Evolutionary conservation across 35 echinoderm and acorn worm genomes (phyloP).

Genomic region (Nesometra sesokonis): DNA sequence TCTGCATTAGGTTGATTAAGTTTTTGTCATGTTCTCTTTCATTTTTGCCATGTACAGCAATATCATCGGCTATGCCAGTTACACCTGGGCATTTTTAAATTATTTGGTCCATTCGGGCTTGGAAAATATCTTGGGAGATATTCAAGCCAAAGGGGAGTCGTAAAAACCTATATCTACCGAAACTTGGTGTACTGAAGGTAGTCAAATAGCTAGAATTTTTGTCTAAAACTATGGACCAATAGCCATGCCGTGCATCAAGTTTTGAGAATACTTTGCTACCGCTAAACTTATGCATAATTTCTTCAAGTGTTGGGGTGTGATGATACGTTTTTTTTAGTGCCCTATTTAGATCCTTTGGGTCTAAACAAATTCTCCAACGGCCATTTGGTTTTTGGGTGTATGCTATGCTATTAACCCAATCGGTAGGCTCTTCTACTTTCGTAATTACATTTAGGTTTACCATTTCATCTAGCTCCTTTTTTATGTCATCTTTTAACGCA

Average conservation of each 20-base stretch:
- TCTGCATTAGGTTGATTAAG: background rate
- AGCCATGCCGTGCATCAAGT: constrained; percentile 46
- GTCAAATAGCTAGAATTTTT: constrained; percentile 26
- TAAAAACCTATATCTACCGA: constrained; percentile 27
- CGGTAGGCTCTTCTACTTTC: constrained; percentile 8
- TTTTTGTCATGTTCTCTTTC: constrained; percentile 3
- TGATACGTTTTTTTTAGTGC: constrained; percentile 36
- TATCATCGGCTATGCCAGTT: background rate
- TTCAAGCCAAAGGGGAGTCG: constrained; percentile 36
- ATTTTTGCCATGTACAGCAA: background rate
- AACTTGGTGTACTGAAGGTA: constrained; percentile 41
- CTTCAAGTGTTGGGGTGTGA: constrained; percentile 48
- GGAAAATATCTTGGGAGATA: constrained; percentile 37
- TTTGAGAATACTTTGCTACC: constrained; percentile 7
- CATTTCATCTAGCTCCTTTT: constrained; percentile 47
- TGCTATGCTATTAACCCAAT: constrained; percentile 16
- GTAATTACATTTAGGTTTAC: background rate
- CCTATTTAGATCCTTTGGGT: constrained; percentile 4
- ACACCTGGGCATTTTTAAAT: background rate
- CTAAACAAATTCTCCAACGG: constrained; percentile 1
- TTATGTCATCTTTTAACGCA: constrained; percentile 38
- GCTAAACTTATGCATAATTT: constrained; percentile 47
- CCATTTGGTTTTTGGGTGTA: constrained; percentile 9
- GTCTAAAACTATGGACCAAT: constrained; percentile 37
- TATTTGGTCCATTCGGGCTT: constrained; percentile 32